phyloP scores from a whole-genome alignment of 1,140 invertebrate genomes.

The Hirudo medicinalis region DNA sequence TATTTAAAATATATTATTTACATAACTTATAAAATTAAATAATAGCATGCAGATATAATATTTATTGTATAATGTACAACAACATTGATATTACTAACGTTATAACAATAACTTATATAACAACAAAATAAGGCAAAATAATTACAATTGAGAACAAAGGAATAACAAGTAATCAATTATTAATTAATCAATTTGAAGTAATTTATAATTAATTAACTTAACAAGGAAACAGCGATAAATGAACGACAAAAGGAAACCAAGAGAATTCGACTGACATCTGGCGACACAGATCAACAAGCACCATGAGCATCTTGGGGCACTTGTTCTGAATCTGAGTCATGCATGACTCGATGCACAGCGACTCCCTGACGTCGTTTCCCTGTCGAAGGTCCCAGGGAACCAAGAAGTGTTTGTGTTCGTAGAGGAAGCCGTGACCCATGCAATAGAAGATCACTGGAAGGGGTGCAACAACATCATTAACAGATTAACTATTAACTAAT shows the following conservation, averaged over 20 bases:
- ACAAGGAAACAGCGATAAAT: neutral
- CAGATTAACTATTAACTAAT: too few species aligned
- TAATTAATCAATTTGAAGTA: neutral
- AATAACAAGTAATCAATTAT: neutral
- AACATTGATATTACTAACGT: too few species aligned
- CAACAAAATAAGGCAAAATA: neutral
- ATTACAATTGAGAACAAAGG: neutral
- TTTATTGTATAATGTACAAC: too few species aligned
- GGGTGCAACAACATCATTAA: too few species aligned
- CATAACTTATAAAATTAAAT: too few species aligned
- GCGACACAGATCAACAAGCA: constrained; percentile 11
- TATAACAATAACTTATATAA: neutral
- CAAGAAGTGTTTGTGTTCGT: constrained; percentile 9
- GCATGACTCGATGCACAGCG: constrained; percentile 15
- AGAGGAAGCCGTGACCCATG: constrained; percentile 18
- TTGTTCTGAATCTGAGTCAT: constrained; percentile 12
- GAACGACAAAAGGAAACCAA: neutral
- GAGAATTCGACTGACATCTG: neutral
- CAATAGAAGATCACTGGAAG: constrained; percentile 17
- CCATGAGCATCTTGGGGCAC: constrained; percentile 15
- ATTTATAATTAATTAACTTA: neutral
- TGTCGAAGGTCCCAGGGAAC: constrained; percentile 17
- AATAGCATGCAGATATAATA: too few species aligned
- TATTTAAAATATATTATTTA: too few species aligned
- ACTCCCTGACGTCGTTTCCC: constrained; percentile 4